phyloP scores from a whole-genome alignment of 1,140 invertebrate genomes.

The Brachionus manjavacas region DNA sequence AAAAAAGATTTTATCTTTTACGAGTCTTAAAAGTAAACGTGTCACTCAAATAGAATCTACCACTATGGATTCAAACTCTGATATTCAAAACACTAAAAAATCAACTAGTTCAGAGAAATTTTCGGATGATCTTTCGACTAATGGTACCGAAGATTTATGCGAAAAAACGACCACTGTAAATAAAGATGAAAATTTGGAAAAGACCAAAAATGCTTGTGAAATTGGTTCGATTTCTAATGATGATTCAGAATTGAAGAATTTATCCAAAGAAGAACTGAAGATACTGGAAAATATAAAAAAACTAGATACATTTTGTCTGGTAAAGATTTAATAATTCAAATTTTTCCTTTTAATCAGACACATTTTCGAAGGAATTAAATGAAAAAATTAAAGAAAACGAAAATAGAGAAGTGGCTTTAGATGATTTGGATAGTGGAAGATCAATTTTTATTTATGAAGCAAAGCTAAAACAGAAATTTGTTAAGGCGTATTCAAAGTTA shows the following conservation, averaged over 20 bases:
- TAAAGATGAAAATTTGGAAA: background rate
- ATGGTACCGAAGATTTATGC: background rate
- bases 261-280: background rate
- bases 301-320: background rate
- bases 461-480: background rate
- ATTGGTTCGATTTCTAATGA: background rate
- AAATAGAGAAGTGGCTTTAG: background rate
- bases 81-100: background rate
- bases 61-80: background rate
- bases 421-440: background rate
- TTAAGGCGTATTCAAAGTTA: background rate
- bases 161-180: background rate
- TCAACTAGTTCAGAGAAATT: background rate
- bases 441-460: background rate
- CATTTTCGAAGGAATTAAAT: background rate
- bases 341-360: background rate
- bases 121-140: background rate
- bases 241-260: background rate
- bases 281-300: background rate
- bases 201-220: background rate
- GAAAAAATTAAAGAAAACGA: slow-evolving; percentile 17
- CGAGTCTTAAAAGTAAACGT: background rate
- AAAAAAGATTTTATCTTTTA: background rate
- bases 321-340: background rate
- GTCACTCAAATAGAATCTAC: background rate